Conservation (phyloP, 92 coral and sea anemone species). For the Blastomussa wellsi region DNA sequence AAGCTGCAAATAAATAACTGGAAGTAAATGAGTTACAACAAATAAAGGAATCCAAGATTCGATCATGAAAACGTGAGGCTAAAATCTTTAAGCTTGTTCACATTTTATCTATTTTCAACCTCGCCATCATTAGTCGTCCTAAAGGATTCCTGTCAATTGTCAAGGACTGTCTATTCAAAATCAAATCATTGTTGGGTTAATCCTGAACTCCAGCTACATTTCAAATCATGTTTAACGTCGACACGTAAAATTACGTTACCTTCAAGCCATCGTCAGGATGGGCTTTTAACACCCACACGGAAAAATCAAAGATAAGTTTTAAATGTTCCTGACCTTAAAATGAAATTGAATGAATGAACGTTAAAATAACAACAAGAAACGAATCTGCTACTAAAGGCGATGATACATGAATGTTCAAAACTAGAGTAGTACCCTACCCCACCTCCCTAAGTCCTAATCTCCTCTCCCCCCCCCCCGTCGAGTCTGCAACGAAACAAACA, state of each 20-base stretch:
- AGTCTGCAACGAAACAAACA: too few relatives aligned
- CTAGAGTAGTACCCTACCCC: too few relatives aligned
- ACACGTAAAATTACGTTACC: constrained; percentile 43
- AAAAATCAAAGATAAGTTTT: constrained; percentile 89
- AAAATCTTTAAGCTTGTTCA: background rate
- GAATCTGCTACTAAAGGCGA: background rate
- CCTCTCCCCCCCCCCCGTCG: too few relatives aligned
- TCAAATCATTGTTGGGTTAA: background rate
- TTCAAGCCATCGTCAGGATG: constrained; percentile 97
- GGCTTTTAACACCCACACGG: constrained; percentile 97
- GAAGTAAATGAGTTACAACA: background rate
- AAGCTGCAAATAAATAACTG: too few relatives aligned
- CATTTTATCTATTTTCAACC: background rate
- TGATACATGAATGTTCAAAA: background rate
- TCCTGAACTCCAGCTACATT: background rate
- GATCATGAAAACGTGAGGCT: background rate
- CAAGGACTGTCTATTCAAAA: background rate
- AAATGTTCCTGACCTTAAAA: constrained; percentile 86
- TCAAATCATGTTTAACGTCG: background rate
- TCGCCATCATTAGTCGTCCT: background rate
- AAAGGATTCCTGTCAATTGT: background rate
- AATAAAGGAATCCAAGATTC: background rate
- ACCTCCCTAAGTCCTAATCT: too few relatives aligned
- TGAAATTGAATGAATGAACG: background rate
- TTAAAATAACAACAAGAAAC: background rate